Base-by-base conservation (phyloP, 2,888 invertebrate species). In the Octonoba sinensis region DNA sequence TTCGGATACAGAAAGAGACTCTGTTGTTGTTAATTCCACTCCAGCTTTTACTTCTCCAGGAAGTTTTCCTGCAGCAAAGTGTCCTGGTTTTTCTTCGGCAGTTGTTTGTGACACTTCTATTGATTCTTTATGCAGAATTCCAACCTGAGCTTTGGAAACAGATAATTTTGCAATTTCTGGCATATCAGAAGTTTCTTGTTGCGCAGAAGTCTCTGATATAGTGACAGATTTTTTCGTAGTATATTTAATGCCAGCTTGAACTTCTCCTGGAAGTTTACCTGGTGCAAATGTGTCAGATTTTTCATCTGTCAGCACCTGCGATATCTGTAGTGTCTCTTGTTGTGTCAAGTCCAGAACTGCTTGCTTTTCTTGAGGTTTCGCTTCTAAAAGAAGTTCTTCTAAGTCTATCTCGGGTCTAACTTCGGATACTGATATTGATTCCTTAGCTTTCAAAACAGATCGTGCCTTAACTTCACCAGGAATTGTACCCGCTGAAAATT, bases 341-440 rank as follows among this genome's bases (percentile, higher is more conserved):
- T 82, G 76, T n/a, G 84, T 72, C 18, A 83, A 36, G 15, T 76
- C 83, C 44, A 82, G 36, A 64, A 20, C 60, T 51, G 84, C 84
- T 67, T 60, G 60, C 46, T 82, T 71, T 27, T 51, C 65, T 20
- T 36, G 74, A 0, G 82, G 82, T 74, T 67, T 73, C 54, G 79
- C 81, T 47, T 77, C 66, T 15, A 69, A n/a, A 12, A 74, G 51
- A 16, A 84, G 54, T 56, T 84, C 77, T 71, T 54, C 60, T 1
- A 81, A 27, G 11, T 44, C 66, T 49, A 79, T 84, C 59, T 84
- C 81, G 12, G 83, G 59, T 22, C 62, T 82, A 15, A 85, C 71
- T 76, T 85, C 84, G n/a, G 83, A 84, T n/a, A 85, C 78, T 15
- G 72, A 76, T 18, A 86, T 22, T 0, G 85, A 83, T 64, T 86